Evolutionary conservation across 2,888 invertebrate genomes (phyloP), one percentile per base, ranked within the genome.

Genomic region (Napeogenes inachia): DNA sequence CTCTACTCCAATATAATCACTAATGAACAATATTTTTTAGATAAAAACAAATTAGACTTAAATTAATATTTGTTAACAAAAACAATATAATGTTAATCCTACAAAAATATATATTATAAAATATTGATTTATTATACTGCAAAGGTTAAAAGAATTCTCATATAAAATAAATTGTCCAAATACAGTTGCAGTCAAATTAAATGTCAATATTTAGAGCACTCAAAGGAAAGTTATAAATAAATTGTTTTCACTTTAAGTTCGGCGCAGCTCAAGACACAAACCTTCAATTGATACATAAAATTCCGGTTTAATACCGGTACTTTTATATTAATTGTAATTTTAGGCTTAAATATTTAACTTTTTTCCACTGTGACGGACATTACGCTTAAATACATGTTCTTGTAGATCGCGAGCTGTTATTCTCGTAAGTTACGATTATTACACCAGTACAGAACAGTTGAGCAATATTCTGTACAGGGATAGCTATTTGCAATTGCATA

Each of bases 161-260:
- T 50, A 10, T 2, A n/a, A 30, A 30, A 50, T 30, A 50, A 10
- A 30, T n/a, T 30, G 30, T 30, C 6, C 10, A 21, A 6, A 30
- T 50, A 2, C 13, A 50, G 5, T 32, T 46, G 10, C 61, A 68
- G 65, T 68, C 68, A 67, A 72, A 73, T 74, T 80, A 79, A 84
- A 81, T 82, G 81, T 79, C 82, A 81, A 79, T 84, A 87, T 82
- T 79, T 84, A 79, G 87, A 87, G 81, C 88, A 83, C 75, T 77
- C 77, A 79, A 81, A 81, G 76, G 82, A 82, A 84, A 80, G 82
- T 82, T 79, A 76, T 80, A 82, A 80, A 77, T 79, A 81, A 79
- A 72, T 73, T 79, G 79, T 81, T 87, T 87, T 87, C 85, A 82
- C 84, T 85, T 80, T 73, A 84, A 83, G 80, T 79, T 77, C 75